phyloP scores from a whole-genome alignment of 37 sponge, comb jelly and placozoan species.

The Ianthella basta region DNA sequence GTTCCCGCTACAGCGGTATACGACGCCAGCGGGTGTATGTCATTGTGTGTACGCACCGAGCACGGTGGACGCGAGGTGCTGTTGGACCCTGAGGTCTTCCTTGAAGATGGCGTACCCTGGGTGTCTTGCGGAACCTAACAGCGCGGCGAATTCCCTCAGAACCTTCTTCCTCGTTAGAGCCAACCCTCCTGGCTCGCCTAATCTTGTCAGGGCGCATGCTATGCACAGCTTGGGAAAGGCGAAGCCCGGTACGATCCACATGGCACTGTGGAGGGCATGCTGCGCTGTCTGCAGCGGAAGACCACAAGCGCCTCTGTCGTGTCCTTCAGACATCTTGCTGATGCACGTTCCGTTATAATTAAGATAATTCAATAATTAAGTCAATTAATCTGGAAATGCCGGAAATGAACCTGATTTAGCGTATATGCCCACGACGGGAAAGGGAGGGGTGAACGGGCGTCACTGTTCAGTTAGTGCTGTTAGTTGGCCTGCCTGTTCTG shows the following conservation, averaged over 20 bases:
- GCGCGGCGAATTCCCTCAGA: slow-evolving; percentile 48
- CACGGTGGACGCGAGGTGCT: neutral
- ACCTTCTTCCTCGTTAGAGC: slow-evolving; percentile 47
- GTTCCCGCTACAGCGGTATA: too few relatives aligned
- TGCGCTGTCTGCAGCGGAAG: slow-evolving; percentile 45
- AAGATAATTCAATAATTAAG: too few relatives aligned
- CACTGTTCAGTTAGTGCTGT: too few relatives aligned
- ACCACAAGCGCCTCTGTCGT: neutral
- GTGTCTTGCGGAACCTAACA: slow-evolving; percentile 21
- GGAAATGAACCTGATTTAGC: too few relatives aligned
- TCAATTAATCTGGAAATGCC: too few relatives aligned
- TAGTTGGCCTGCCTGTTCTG: neutral
- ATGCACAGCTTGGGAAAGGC: slow-evolving; percentile 61
- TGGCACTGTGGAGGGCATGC: slow-evolving; percentile 66
- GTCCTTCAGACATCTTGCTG: neutral
- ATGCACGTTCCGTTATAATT: too few relatives aligned
- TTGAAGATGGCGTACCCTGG: slow-evolving; percentile 17
- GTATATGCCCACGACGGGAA: too few relatives aligned
- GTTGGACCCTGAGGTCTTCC: slow-evolving; percentile 6
- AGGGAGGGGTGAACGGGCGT: too few relatives aligned
- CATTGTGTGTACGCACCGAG: too few relatives aligned
- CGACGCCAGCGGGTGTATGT: too few relatives aligned
- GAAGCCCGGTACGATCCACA: slow-evolving; percentile 62
- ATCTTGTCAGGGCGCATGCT: slow-evolving; percentile 61
- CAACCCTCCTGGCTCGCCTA: slow-evolving; percentile 34